Evolutionary conservation across 2,797 vertebrate genomes (phyloP).

Genomic region (Lindbergichthys nudifrons): DNA sequence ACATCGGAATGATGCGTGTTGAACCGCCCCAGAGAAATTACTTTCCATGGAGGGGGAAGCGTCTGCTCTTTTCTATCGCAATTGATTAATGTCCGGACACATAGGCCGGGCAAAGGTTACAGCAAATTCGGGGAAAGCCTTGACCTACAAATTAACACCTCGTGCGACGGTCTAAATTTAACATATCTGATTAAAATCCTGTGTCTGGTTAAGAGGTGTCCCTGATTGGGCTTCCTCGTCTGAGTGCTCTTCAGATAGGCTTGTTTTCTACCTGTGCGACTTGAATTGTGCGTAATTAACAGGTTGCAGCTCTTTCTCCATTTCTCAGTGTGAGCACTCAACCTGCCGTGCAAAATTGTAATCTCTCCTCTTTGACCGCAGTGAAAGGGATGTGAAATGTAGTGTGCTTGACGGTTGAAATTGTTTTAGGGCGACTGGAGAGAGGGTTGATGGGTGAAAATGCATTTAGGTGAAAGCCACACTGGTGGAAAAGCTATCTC

Average conservation of each 20-base stretch:
- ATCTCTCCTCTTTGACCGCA: conserved; percentile 73
- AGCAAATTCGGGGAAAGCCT: conserved; percentile 67
- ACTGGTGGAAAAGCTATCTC: conserved; percentile 70
- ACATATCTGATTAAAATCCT: conserved; percentile 79
- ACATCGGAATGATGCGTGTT: conserved; percentile 66
- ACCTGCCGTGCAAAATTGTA: conserved; percentile 64
- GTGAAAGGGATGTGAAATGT: conserved; percentile 74
- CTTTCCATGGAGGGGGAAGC: conserved; percentile 60
- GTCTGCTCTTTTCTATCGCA: conserved; percentile 65
- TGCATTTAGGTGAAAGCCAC: conserved; percentile 76
- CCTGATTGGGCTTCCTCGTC: conserved; percentile 67
- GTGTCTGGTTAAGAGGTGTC: conserved; percentile 68
- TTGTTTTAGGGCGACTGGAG: conserved; percentile 75
- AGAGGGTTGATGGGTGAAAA: conserved; percentile 71
- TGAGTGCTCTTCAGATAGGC: conserved; percentile 64
- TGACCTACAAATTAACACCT: conserved; percentile 82
- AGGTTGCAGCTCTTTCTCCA: conserved; percentile 63
- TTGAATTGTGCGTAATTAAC: conserved; percentile 79
- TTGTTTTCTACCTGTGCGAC: conserved; percentile 63
- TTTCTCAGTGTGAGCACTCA: conserved; percentile 67
- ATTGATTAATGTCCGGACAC: conserved; percentile 82
- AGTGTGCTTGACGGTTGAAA: conserved; percentile 74
- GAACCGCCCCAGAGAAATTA: conserved; percentile 76
- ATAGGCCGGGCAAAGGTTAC: conserved; percentile 76
- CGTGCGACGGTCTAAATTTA: conserved; percentile 69